Evolutionary conservation across 37 sponge, comb jelly and placozoan species (phyloP).

Genomic region (Geodia barretti): DNA sequence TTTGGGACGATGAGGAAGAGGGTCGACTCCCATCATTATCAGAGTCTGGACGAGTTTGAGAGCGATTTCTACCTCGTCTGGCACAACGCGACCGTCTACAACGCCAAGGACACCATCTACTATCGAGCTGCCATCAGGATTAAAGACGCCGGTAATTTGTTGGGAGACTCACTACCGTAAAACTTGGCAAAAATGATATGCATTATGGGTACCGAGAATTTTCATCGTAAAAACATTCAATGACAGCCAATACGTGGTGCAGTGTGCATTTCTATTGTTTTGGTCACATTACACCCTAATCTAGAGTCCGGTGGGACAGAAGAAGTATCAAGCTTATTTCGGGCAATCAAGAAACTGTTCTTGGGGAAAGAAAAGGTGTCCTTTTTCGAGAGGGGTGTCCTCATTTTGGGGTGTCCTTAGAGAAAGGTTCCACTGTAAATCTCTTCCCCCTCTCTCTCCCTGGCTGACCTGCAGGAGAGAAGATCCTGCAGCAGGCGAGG

Average conservation of each 20-base stretch:
- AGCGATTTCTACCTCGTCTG: constrained; percentile 86
- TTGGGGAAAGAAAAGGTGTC: neutral
- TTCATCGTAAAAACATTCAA: too few species aligned
- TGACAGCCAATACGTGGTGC: neutral
- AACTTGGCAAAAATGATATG: too few species aligned
- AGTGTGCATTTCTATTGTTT: neutral
- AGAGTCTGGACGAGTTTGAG: constrained; percentile 83
- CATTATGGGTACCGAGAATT: too few species aligned
- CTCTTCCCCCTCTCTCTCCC: neutral
- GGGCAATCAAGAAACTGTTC: neutral
- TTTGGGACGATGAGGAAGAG: constrained; percentile 84
- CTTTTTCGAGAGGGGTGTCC: neutral
- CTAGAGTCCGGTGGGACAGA: neutral
- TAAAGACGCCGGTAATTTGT: constrained; percentile 53
- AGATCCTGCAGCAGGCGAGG: constrained; percentile 32
- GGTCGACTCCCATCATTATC: constrained; percentile 74
- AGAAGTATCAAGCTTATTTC: neutral
- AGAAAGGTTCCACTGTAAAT: neutral
- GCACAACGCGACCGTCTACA: constrained; percentile 92
- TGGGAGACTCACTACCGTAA: neutral
- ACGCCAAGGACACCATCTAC: constrained; percentile 87
- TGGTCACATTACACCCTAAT: neutral
- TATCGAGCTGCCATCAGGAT: constrained; percentile 86
- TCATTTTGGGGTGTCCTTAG: neutral
- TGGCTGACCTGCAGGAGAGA: constrained; percentile 11